Evolutionary conservation across 2,113 vertebrate genomes (phyloP).

Genomic region (Menidia beryllina): DNA sequence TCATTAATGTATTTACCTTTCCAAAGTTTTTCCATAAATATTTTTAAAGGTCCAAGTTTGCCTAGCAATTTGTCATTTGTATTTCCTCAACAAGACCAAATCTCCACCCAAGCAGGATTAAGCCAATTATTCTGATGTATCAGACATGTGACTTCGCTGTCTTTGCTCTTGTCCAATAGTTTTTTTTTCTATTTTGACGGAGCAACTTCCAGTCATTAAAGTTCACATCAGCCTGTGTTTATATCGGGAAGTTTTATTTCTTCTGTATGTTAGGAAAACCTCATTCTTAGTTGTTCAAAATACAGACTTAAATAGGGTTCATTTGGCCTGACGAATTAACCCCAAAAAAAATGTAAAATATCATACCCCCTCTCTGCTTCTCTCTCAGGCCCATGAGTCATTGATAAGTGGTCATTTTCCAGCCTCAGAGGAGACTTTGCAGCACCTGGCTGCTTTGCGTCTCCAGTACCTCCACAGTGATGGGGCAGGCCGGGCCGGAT

Average conservation of each 20-base stretch:
- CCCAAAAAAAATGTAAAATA: too few species aligned
- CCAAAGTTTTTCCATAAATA: background rate
- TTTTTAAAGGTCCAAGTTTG: background rate
- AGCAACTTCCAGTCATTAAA: too few species aligned
- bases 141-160: background rate
- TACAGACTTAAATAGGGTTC: background rate
- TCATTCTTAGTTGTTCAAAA: background rate
- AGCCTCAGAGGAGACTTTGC: constrained; percentile 90
- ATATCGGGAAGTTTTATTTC: background rate
- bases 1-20: background rate
- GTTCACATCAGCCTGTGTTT: too few species aligned
- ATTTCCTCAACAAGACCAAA: too few species aligned
- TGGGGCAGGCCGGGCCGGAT: constrained; percentile 85
- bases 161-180: background rate
- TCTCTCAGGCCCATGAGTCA: constrained; percentile 89
- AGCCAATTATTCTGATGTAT: background rate
- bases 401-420: constrained; percentile 93
- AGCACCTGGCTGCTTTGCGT: constrained; percentile 89
- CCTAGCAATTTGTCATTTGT: too few species aligned
- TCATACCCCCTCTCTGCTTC: background rate
- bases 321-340: too few species aligned
- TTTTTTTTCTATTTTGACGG: background rate
- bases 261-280: background rate
- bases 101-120: background rate
- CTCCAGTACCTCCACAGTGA: constrained; percentile 92